Evolutionary conservation across 1,140 invertebrate species (phyloP), one percentile per base, ranked within the genome.

Genomic region (Zaprionus africanus): DNA sequence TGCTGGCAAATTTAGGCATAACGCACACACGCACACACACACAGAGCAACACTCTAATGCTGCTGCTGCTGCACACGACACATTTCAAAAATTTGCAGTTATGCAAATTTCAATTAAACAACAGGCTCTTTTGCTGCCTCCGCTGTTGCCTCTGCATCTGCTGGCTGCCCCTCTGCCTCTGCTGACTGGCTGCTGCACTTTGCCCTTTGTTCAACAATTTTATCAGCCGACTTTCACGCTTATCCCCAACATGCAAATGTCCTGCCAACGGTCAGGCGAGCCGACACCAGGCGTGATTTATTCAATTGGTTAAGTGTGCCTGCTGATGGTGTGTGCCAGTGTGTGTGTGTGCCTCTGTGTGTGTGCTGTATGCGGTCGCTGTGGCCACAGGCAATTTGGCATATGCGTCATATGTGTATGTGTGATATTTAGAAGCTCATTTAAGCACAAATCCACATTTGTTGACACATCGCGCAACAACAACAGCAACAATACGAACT

Each of bases 41-140:
- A 26, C 41, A 41, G 38, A 22, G 2, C 5, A 12, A 1, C 31
- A 7, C 43, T 12, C 9, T 38, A n/a, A 19, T 34, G 5, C 51
- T 15, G 6, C 15, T n/a, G 31, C 19, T 46, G 64, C 60, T 75
- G 76, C 46, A 57, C 26, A 66, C 63, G 57, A 77, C 53, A 73
- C 43, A 67, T 76, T 78, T 67, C 46, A 61, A 56, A 74, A 73
- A 72, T 68, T 64, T 53, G 67, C 71, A 62, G 43, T 70, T 78
- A 84, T 83, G 78, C 46, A 78, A 75, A 85, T 85, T 85, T 85
- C 82, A 85, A 85, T 85, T 81, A 85, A 75, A 85, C 67, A 70
- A 68, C 53, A 76, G 17, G 58, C 49, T 36, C 43, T 24, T 19
- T 46, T 26, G 41, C 58, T 17, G n/a, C 53, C 49, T 28, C 38